Evolutionary conservation across 2,113 vertebrate species (phyloP).

Genomic region (Prionailurus bengalensis): DNA sequence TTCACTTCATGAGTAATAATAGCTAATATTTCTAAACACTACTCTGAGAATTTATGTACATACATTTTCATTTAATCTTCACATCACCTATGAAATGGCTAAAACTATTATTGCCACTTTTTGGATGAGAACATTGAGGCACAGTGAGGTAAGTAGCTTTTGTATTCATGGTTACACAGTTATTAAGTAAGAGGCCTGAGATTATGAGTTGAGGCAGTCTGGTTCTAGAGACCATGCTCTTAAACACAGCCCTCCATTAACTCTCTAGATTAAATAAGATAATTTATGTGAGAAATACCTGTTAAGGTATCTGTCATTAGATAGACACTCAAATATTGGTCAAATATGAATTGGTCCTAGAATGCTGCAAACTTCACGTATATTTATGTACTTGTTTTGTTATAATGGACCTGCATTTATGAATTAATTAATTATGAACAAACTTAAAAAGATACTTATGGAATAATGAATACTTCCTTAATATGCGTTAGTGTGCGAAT

Average conservation of each 20-base stretch:
- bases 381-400: not conserved
- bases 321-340: not conserved
- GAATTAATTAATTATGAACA: not conserved
- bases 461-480: not conserved
- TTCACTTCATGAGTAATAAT: not conserved
- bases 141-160: not conserved
- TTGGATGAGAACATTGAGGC: not conserved
- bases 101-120: not conserved
- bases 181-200: not conserved
- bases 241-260: not conserved
- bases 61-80: not conserved
- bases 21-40: not conserved
- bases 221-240: not conserved
- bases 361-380: not conserved
- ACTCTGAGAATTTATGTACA: not conserved
- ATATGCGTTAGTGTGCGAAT: not conserved
- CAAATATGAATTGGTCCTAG: not conserved
- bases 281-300: slow-evolving; percentile 12
- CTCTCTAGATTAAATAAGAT: slow-evolving; percentile 7
- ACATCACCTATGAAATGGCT: not conserved
- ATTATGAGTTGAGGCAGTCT: not conserved
- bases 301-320: not conserved
- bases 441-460: not conserved
- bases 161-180: not conserved
- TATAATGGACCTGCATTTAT: not conserved